These are phyloP conservation scores for Palythoa grandiflora DNA, from an alignment of 92 coral and sea anemone genomes.

Conservation along the genomic window DNA sequence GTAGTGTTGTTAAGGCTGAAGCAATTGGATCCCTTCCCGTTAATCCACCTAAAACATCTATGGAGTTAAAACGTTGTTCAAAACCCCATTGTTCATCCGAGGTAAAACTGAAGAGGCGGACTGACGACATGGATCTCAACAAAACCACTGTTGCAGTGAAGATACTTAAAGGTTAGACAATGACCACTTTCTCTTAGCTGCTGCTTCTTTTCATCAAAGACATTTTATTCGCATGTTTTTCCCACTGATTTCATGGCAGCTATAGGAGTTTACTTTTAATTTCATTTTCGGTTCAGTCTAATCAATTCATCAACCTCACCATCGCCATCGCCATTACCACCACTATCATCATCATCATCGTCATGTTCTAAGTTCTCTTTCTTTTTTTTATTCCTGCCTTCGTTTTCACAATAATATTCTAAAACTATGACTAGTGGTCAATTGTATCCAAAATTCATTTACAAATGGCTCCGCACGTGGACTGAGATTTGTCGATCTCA, in stretches of 20 bases:
- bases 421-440: too few relatives aligned
- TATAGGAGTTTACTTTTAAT: background rate
- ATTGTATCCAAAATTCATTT: too few relatives aligned
- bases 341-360: background rate
- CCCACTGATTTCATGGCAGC: background rate
- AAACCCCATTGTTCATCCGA: slow-evolving; percentile 71
- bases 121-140: slow-evolving; percentile 23
- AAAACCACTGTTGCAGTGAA: slow-evolving; percentile 87
- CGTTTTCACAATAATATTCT: too few relatives aligned
- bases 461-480: too few relatives aligned
- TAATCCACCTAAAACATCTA: slow-evolving; percentile 45
- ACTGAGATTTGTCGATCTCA: too few relatives aligned
- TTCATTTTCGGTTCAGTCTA: background rate
- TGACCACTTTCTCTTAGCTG: background rate
- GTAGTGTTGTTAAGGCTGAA: slow-evolving; percentile 90
- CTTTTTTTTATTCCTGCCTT: background rate
- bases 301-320: too few relatives aligned
- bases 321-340: background rate
- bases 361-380: background rate
- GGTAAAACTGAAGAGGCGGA: slow-evolving; percentile 48
- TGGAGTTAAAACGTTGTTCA: slow-evolving; percentile 59
- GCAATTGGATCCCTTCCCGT: slow-evolving; percentile 86
- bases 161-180: slow-evolving; percentile 77
- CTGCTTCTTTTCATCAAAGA: background rate
- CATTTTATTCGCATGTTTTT: background rate